Evolutionary conservation across 23 tunicate genomes (phyloP), one percentile per base, ranked within the genome.

Genomic region (Ciona savignyi): DNA sequence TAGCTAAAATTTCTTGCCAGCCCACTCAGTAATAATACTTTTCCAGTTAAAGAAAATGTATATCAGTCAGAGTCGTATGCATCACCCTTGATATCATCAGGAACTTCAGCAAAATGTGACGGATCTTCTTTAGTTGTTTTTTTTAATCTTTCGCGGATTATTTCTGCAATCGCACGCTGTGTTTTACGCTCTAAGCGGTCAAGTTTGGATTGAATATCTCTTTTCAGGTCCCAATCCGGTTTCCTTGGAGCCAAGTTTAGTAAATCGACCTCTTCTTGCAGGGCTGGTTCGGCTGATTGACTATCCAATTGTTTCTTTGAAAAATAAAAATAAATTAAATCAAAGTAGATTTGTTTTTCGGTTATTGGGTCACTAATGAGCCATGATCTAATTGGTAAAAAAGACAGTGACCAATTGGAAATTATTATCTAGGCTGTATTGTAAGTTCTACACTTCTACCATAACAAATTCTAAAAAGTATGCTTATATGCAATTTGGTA

Each of bases 221-320:
- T 74, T 77, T 91, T 91, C n/a, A 91, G 65, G 65, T 91, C 98
- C 98, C 98, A 91, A 62, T 91, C 98, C 1, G 91, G 91, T 61
- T 91, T 91, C 33, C 91, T 34, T 30, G 98, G 98, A 51, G 98
- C 98, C 31, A 91, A 66, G 29, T 91, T 85, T 23, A 91, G 63
- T 51, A 91, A 51, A 63, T 91, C 98, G 1, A 91, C 91, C 51
- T 91, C 98, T 48, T 91, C 87, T 48, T 78, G 75, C 1, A 91
- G 77, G 0, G 87, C 80, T 33, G 89, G 86, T 1, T 32, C 60
- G 11, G 98, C 66, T 34, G 63, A 26, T 29, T 81, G 77, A 31
- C 81, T 63, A 35, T 78, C 82, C 2, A 83, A 67, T 79, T 89
- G 96, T 2, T 89, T 87, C 81, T 78, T 23, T 29, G 62, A 63